phyloP scores from a whole-genome alignment of 2,797 vertebrate genomes.

The Phaenicophaeus curvirostris region DNA sequence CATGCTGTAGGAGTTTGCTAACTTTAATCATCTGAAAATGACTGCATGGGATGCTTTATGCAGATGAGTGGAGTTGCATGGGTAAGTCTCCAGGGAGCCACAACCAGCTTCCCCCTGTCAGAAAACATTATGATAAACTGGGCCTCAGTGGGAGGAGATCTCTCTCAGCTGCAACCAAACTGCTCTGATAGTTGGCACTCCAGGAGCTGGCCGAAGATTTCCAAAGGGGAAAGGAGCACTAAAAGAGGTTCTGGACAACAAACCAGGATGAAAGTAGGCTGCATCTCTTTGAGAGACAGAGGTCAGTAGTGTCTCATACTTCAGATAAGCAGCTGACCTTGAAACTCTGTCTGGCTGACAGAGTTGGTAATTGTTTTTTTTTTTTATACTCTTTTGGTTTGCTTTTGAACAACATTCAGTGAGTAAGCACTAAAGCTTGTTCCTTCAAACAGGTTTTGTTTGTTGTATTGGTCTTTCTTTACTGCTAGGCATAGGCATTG shows the following conservation, averaged over 20 bases:
- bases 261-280: background rate
- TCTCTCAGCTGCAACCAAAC: rapidly evolving
- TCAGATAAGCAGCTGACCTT: background rate
- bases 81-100: background rate
- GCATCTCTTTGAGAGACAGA: background rate
- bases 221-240: background rate
- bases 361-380: background rate
- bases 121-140: background rate
- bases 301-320: background rate
- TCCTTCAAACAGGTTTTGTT: background rate
- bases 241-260: background rate
- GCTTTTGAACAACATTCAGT: background rate
- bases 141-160: background rate
- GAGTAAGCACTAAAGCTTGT: background rate
- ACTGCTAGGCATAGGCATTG: background rate
- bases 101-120: background rate
- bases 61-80: background rate
- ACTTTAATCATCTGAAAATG: background rate
- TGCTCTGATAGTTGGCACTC: background rate
- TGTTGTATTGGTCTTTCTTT: background rate
- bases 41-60: background rate
- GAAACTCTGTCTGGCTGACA: background rate
- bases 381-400: background rate
- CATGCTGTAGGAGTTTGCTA: background rate
- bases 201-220: background rate